Evolutionary conservation across 2,113 vertebrate genomes (phyloP), one percentile per base, ranked within the genome.

Genomic region (Grammomys surdaster): DNA sequence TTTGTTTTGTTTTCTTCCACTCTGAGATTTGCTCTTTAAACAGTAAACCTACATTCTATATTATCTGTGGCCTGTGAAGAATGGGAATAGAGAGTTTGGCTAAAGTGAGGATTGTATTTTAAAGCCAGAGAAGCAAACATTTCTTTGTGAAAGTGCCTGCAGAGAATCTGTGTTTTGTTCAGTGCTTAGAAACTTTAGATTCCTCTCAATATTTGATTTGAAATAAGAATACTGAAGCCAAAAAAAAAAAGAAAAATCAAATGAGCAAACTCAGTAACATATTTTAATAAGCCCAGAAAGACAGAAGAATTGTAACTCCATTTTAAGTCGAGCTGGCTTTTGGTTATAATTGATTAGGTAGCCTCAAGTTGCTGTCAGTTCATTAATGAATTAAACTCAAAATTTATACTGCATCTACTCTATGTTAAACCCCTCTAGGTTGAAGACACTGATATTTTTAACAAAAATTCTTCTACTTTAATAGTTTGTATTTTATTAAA

Each of bases 401-500:
- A 56, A 75, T 48, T 69, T 78, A 63, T 31, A n/a, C 28, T 70
- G 3, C 11, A 75, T 72, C 6, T 85, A 12, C n/a, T 78, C 19
- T 73, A 7, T 78, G 5, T 72, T 24, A 78, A 40, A 1, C 11
- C 75, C 7, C 72, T 8, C 58, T 87, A 11, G 28, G 17, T 5
- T 58, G 2, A 4, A 9, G 26, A 73, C 60, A 65, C 3, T 86
- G 93, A 77, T 6, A 3, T 19, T 24, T 80, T 94, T 16, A 88
- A 14, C 58, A 28, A 31, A 54, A 92, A 40, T 9, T 20, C 60
- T 26, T 12, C 65, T 92, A 31, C 0, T 17, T 76, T 81, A 10
- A 67, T 28, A 73, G 9, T 81, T 91, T 91, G 31, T 33, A 93
- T 67, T 97, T 92, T 94, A 51, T 1, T 93, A 7, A 33, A 46